A percentile compares a stretch with the other conserved stretches of the same genome.
These are phyloP conservation scores for Phenganax marumi DNA, from an alignment of 92 coral and sea anemone species.

Conservation along the genomic window DNA sequence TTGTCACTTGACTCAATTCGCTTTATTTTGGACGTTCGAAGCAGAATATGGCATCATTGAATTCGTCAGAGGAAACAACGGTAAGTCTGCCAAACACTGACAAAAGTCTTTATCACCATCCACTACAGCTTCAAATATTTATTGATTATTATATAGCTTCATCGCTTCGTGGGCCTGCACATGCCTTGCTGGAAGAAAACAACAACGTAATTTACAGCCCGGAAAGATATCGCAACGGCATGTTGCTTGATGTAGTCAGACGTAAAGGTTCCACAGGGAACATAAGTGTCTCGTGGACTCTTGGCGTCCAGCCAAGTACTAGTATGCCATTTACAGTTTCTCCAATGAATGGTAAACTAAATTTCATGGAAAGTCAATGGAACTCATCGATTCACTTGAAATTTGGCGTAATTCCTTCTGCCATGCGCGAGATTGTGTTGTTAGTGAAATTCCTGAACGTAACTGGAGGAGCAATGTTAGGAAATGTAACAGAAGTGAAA, in stretches of 20 bases:
- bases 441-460: conserved; percentile 6
- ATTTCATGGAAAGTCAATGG: conserved; percentile 76
- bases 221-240: conserved; percentile 50
- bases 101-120: background rate
- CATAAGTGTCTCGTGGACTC: conserved; percentile 73
- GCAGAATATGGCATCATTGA: conserved; percentile 79
- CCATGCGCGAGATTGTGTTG: background rate
- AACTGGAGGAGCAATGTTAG: conserved; percentile 35
- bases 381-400: conserved; percentile 63
- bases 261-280: conserved; percentile 88
- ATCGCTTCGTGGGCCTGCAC: background rate
- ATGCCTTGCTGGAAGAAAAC: conserved; percentile 60
- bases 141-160: background rate
- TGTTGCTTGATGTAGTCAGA: conserved; percentile 75
- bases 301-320: conserved; percentile 59
- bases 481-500: background rate
- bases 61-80: conserved; percentile 68
- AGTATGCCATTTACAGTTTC: conserved; percentile 57
- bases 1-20: conserved; percentile 96
- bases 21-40: conserved; percentile 84
- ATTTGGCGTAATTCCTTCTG: conserved; percentile 39
- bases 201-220: conserved; percentile 68
- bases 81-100: conserved; percentile 47
- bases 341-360: conserved; percentile 67
- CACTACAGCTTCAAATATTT: background rate